Base-by-base conservation (phyloP, 1,140 invertebrate genomes). In the Platyscapa corneri region DNA sequence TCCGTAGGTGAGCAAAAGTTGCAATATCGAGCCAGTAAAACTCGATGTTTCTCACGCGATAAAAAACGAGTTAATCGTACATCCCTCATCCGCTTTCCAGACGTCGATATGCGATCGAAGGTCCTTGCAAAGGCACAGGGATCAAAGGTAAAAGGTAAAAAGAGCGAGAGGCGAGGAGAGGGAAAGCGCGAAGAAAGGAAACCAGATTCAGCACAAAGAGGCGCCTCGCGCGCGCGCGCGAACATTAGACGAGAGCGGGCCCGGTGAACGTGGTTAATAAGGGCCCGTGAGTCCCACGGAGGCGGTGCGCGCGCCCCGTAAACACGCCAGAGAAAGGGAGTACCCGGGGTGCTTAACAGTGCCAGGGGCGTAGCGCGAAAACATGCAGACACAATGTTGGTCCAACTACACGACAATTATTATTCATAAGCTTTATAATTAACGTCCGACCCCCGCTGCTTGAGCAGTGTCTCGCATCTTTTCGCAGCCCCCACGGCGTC, bases 341-440 rank as follows among this genome's bases (percentile, higher is more conserved):
- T 89, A 88, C 90, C 90, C 87, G 90, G 56, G 85, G 90, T 53
- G 90, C 78, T 79, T 82, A 87, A 91, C 90, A 91, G n/a, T 89
- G 88, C 89, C 89, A 89, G 87, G 90, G 90, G 90, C 90, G 90
- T 90, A 87, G 87, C 89, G 88, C 87, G 87, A 91, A 92, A 91
- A 91, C 91, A 92, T 90, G 88, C 89, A 83, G 84, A 89, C 88
- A 92, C 91, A 92, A 91, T 91, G 90, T 91, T 90, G 89, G 88
- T 90, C 87, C 91, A 92, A 92, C 91, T 92, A 91, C 90, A 91
- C 91, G 91, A 90, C 90, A 91, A 92, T 92, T 92, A 92, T 92
- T 91, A 91, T 91, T 91, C 90, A 91, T 90, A 91, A 91, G 91
- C 90, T 91, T 91, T 90, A 90, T 91, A 91, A 92, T 92, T 91